Base-by-base conservation (phyloP, 2,797 vertebrate genomes). In the Semaprochilodus insignis region DNA sequence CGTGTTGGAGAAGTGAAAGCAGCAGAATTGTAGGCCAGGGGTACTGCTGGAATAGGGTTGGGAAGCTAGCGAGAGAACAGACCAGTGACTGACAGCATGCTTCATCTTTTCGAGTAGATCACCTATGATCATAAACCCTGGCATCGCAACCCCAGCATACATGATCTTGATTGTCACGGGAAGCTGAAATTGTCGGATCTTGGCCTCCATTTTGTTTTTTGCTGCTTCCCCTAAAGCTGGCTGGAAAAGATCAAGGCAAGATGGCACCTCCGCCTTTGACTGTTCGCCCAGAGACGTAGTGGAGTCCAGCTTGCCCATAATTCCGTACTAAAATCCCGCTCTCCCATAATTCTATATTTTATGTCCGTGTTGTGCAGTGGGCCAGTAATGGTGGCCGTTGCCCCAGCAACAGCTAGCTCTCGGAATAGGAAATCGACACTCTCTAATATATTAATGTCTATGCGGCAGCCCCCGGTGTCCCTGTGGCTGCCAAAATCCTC, bases 401-500 rank as follows among this genome's bases (percentile, higher is more conserved):
- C 94, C 93, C 90, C 93, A 94, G 94, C 92, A 95, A 95, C 93
- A 91, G 91, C 92, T 89, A 84, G 85, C 87, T 91, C 91, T 91
- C 83, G 90, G 91, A 92, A 92, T 89, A 93, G 93, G 89, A 92
- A 92, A 92, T 91, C 92, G 91, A 94, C 93, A 94, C 93, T 91
- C 91, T 93, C 89, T 90, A 93, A 88, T 88, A 91, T 93, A 94
- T 95, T 94, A 93, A 95, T 94, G 93, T 91, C 91, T 94, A 92
- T 93, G 93, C 93, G 90, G 91, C 92, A 92, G 92, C 92, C 77
- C 70, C 48, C 16, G 23, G 48, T 80, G 83, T 81, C 82, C 86
- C 82, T 23, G 23, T 84, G 82, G 80, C 75, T 51, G 63, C 80
- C 76, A 77, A 83, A 81, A 86, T 73, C 67, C 73, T 70, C 76